Base-by-base conservation (phyloP, 2,888 invertebrate genomes). In the Sicus ferrugineus region DNA sequence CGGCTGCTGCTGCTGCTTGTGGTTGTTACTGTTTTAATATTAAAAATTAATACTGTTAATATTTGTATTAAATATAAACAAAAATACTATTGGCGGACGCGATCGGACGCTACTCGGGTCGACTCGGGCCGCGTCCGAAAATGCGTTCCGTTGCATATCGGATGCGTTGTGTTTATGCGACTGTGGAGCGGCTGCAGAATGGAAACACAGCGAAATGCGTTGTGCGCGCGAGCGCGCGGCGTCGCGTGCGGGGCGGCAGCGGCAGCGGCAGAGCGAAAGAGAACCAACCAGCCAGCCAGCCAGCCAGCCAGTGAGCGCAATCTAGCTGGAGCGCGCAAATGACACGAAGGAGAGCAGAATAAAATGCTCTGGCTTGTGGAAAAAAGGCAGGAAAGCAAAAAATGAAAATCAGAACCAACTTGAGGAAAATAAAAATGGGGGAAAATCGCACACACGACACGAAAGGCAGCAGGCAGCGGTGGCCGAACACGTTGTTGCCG, bases 121-220 rank as follows among this genome's bases (percentile, higher is more conserved):
- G 82, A 82, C 79, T 85, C 85, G 84, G 83, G 82, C 81, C 84
- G 85, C 85, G 84, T 85, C 85, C 85, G 85, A 85, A 85, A 84
- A 85, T 84, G 83, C 85, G 84, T 85, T 85, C 83, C 85, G 85
- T 83, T 85, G 85, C 85, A 85, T 85, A 83, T 84, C 83, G 84
- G 81, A 84, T 85, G 84, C 84, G 82, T 85, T 85, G 84, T 81
- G 83, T 83, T 84, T 83, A 82, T 84, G 83, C 84, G 84, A 85
- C 85, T 85, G 81, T 77, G 78, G 80, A 79, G 78, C 77, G 81
- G 80, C 81, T 78, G 77, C 80, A 82, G 82, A 83, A 83, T 82
- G 82, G 82, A 82, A 84, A 81, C 83, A 82, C 83, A 84, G 81
- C 81, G 72, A 42, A 42, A 54, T 34, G 21, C 23, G 19, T 19